These are phyloP conservation scores for Ceratina japonica DNA, from an alignment of 1,140 invertebrate genomes.

Conservation along the genomic window DNA sequence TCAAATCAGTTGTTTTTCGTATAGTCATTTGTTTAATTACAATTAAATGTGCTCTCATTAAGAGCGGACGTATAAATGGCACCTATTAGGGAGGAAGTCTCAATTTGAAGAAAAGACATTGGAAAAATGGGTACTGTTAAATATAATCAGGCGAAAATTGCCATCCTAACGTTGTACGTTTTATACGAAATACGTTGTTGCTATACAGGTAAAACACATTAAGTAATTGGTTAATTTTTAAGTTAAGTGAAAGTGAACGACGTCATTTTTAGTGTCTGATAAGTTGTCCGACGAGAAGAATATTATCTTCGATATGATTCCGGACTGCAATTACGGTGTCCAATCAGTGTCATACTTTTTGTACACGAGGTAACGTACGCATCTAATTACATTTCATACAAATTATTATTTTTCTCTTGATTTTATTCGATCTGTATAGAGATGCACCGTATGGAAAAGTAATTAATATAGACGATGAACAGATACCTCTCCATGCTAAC, in stretches of 20 bases:
- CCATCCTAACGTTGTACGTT: conserved; percentile 3
- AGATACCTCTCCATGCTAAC: background rate
- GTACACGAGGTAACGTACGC: conserved; percentile 19
- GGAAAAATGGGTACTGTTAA: background rate
- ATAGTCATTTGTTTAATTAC: background rate
- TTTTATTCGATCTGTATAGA: conserved; percentile 9
- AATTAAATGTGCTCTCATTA: background rate
- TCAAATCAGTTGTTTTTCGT: background rate
- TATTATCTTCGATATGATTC: conserved; percentile 1
- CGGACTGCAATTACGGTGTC: conserved; percentile 9
- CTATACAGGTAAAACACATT: background rate
- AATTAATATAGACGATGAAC: background rate
- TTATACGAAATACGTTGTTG: background rate
- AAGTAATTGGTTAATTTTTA: no score
- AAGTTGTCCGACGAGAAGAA: background rate
- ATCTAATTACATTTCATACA: no score
- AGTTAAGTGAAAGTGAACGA: no score
- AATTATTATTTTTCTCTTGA: background rate
- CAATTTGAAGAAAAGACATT: background rate
- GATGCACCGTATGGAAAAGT: background rate
- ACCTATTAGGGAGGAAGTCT: no score
- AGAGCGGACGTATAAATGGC: background rate
- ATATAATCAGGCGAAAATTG: background rate
- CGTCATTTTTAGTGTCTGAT: no score
- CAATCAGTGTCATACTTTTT: conserved; percentile 3